A percentile compares a stretch with the other conserved stretches of the same genome.
phyloP scores from a whole-genome alignment of 2,888 invertebrate genomes.

The Scaptomyza caliginosa region DNA sequence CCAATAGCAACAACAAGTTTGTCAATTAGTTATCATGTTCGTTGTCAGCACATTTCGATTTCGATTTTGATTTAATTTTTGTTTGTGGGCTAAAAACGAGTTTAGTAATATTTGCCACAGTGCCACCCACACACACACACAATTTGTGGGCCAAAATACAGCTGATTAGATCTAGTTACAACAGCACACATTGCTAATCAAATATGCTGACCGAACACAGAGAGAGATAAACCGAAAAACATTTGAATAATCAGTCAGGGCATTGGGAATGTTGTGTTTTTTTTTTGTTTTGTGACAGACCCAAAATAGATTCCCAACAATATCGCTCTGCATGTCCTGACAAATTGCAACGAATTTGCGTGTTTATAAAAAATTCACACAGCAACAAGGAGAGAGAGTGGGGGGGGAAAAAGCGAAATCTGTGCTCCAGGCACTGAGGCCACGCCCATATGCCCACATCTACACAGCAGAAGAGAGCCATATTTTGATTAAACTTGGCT shows the following conservation, averaged over 20 bases:
- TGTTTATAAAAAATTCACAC: conserved; percentile 72
- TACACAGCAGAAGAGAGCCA: conserved; percentile 14
- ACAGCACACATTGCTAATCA: conserved; percentile 18
- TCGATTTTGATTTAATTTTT: conserved; percentile 70
- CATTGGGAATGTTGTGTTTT: conserved; percentile 21
- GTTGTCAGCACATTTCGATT: conserved; percentile 67
- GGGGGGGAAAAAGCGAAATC: conserved; percentile 46
- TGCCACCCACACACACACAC: not conserved
- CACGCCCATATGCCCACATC: conserved; percentile 3
- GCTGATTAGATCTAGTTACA: conserved; percentile 35
- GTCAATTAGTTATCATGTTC: conserved; percentile 77
- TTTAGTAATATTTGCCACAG: conserved; percentile 12
- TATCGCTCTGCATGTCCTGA: conserved; percentile 30
- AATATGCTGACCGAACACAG: conserved; percentile 59
- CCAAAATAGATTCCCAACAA: conserved; percentile 26
- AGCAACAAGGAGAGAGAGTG: conserved; percentile 25
- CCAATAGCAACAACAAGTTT: conserved; percentile 50
- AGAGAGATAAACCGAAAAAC: no score
- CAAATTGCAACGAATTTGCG: conserved; percentile 69
- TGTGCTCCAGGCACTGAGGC: conserved; percentile 12
- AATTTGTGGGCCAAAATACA: conserved; percentile 7
- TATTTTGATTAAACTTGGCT: conserved; percentile 78
- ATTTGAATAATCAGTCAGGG: conserved; percentile 42
- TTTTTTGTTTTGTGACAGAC: conserved; percentile 27
- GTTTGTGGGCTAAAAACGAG: conserved; percentile 16